Percentiles rank a stretch among this genome's conserved stretches.
These are phyloP conservation scores for Camptogramma bilineatum DNA, from an alignment of 2,888 invertebrate genomes.

Conservation along the genomic window DNA sequence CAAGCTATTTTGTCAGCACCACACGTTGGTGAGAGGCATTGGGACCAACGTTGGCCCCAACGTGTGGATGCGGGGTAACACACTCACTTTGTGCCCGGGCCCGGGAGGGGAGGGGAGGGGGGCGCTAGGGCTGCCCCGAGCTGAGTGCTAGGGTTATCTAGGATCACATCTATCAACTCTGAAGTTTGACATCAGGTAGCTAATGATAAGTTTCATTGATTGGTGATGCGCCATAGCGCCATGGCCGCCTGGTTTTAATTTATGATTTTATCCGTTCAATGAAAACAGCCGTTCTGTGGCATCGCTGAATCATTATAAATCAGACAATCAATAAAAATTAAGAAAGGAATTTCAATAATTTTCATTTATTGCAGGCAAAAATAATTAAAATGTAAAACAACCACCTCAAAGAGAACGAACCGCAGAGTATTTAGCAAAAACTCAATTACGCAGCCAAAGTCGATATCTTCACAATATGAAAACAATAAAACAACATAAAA, in stretches of 20 bases:
- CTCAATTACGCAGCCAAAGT: constrained; percentile 28
- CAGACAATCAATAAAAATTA: constrained; percentile 4
- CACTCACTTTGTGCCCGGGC: constrained; percentile 80
- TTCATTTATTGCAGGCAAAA: background rate
- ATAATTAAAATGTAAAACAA: constrained; percentile 10
- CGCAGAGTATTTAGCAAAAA: constrained; percentile 33
- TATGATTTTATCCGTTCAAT: background rate
- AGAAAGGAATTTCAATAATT: constrained; percentile 1
- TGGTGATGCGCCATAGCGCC: background rate
- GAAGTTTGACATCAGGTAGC: background rate
- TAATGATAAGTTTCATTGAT: background rate
- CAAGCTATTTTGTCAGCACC: too few species aligned
- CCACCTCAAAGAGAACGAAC: constrained; percentile 28
- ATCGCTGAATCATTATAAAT: background rate
- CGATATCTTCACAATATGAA: constrained; percentile 31
- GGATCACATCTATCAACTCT: background rate
- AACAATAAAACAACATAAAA: constrained; percentile 39
- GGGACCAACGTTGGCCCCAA: too few species aligned
- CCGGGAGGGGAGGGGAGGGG: constrained; percentile 48
- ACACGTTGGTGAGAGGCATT: too few species aligned
- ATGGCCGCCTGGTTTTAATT: too few species aligned
- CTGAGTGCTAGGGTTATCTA: constrained; percentile 8
- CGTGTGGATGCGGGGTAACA: too few species aligned
- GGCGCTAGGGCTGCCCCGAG: constrained; percentile 59
- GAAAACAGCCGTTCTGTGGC: background rate